phyloP scores from a whole-genome alignment of 2,797 vertebrate genomes.

The Oreonectes daqikongensis region DNA sequence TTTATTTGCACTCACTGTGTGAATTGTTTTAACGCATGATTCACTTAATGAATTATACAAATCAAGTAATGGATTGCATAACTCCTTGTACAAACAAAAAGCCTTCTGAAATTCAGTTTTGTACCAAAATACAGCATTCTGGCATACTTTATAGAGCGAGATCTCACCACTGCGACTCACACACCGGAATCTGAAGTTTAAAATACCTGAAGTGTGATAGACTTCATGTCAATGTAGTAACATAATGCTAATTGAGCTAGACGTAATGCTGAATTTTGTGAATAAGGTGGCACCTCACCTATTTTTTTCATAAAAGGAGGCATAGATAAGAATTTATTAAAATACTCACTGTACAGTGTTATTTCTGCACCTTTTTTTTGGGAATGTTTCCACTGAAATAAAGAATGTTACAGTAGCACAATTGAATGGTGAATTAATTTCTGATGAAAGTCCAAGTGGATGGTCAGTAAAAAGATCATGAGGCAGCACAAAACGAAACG shows the following conservation, averaged over 20 bases:
- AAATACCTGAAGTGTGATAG: neutral
- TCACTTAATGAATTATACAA: neutral
- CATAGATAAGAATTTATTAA: too few species aligned
- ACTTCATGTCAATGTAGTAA: neutral
- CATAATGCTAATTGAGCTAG: neutral
- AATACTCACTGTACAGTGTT: too few species aligned
- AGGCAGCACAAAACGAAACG: too few species aligned
- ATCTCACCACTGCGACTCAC: neutral
- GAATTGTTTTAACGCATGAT: neutral
- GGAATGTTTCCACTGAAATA: too few species aligned
- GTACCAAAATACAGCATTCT: neutral
- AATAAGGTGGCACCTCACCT: neutral
- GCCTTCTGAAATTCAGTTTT: neutral
- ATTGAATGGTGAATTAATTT: too few species aligned
- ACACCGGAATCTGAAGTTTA: neutral
- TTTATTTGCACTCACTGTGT: neutral
- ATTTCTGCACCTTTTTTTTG: too few species aligned
- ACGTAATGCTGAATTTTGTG: neutral
- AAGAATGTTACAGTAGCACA: too few species aligned
- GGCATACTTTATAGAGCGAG: neutral
- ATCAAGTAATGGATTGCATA: neutral
- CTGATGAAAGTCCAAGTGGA: too few species aligned
- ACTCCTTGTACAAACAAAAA: neutral
- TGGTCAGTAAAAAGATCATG: too few species aligned
- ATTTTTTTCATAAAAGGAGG: too few species aligned